Conservation (phyloP, 1,140 invertebrate genomes). For the Acromyrmex echinatior region DNA sequence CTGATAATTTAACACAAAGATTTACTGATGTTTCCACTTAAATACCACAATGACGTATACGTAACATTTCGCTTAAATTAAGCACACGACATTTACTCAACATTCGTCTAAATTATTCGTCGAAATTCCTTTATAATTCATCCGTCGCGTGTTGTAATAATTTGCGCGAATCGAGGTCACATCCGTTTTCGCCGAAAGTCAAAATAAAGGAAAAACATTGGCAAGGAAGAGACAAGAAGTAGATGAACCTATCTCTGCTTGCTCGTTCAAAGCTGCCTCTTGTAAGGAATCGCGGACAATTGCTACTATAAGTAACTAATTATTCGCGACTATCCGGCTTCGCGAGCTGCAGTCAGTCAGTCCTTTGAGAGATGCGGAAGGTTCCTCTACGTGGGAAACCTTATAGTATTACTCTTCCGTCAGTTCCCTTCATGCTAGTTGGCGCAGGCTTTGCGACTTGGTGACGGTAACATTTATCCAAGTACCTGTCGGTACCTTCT, state of each 20-base stretch:
- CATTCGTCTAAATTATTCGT: neutral
- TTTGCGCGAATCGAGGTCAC: neutral
- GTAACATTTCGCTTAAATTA: conserved; percentile 19
- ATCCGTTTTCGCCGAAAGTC: neutral
- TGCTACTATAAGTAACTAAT: conserved; percentile 57
- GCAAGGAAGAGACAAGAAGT: neutral
- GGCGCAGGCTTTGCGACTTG: neutral
- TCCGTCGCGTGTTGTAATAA: neutral
- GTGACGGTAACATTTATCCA: conserved; percentile 62
- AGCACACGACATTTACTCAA: neutral
- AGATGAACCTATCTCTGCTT: neutral
- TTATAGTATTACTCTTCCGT: conserved; percentile 43
- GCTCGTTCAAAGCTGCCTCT: neutral
- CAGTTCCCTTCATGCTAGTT: neutral
- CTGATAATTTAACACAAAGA: neutral
- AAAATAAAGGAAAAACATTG: neutral
- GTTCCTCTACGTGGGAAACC: conserved; percentile 55
- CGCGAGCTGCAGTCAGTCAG: neutral
- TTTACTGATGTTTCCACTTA: neutral
- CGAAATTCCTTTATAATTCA: conserved; percentile 27
- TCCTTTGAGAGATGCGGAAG: conserved; percentile 38
- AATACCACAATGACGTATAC: neutral
- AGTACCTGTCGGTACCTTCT: conserved; percentile 64
- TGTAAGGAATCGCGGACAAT: conserved; percentile 61
- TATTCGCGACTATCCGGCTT: conserved; percentile 58